Base-by-base conservation (phyloP, 2,888 invertebrate species). In the Thecocarcelia acutangulata region DNA sequence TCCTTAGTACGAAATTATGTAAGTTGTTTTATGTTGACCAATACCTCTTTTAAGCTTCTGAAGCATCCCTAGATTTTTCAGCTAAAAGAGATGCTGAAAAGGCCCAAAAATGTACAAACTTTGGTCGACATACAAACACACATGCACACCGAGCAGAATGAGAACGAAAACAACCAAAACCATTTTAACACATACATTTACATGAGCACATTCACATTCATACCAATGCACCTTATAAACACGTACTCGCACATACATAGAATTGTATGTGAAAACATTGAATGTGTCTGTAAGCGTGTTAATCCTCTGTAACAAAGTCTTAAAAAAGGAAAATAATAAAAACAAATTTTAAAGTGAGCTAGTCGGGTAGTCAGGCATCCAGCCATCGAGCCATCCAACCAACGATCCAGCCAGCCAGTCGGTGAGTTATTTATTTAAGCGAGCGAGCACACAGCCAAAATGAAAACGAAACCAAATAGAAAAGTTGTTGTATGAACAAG, bases 1-100 rank as follows among this genome's bases (percentile, higher is more conserved):
- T 82, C 82, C 82, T 77, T 78, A 74, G 78, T 75, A 74, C 44
- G 72, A 61, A 73, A 78, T 82, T 82, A 82, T 82, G 82, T 82
- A 82, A 82, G 82, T 70, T 78, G 50, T 64, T 81, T 81, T 63
- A 77, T 74, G 74, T 78, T 82, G 82, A 78, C 82, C 78, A 64
- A 78, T 66, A 75, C 78, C 78, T 17, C 82, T 63, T 61, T 59
- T 33, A 33, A 33, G 33, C 9, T 61, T 58, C 28, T 33, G 33
- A 40, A 72, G 82, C 82, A 82, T 82, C 78, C 82, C 82, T 66
- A 78, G 78, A 82, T 82, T 70, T 82, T 73, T 42, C 58, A 74
- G 68, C 76, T 66, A 64, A 69, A 69, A 52, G 81, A 73, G 81
- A 76, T 73, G 80, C 58, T 80, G 54, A 50, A 69, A 52, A 66